Evolutionary conservation across 2,888 invertebrate genomes (phyloP), one percentile per base, ranked within the genome.

Genomic region (Abrostola tripartita): DNA sequence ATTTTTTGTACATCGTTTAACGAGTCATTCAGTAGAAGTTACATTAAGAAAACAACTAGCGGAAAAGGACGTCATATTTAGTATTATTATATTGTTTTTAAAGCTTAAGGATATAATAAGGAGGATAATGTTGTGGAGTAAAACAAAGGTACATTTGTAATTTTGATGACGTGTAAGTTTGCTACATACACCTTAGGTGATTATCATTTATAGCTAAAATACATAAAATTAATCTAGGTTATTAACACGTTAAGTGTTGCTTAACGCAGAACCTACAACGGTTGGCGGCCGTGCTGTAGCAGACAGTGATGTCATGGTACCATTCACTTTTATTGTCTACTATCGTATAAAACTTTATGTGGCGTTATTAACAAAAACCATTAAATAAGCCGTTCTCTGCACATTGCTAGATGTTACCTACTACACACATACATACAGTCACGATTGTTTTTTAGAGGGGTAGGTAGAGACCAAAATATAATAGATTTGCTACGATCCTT

Each of bases 231-330:
- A 49, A 52, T 57, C 38, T 47, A 36, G 36, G 52, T 62, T 49
- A 47, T 62, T 52, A 57, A 57, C 40, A 49, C 5, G 44, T 8
- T 50, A 49, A 37, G 35, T 58, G 12, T 47, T 49, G 36, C 10
- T 37, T 10, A 50, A 53, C 50, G 36, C 41, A 50, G 14, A 49
- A 24, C 24, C 24, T 56, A 49, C 35, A 8, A 51, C 37, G n/a
- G 37, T 51, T 51, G 37, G 36, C 37, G 40, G 49, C 37, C 24
- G 47, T 44, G 63, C 11, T 71, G 55, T 68, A 61, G 50, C 53
- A 57, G 49, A 55, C 68, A 57, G 49, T 79, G 78, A 79, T 67
- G 75, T 77, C 75, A 75, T 54, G 58, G 42, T 40, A 57, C 50
- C 58, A 52, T 77, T 71, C 56, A 77, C 47, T 66, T 72, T 77